phyloP scores from a whole-genome alignment of 2,797 vertebrate genomes.

The Pseudochirops cupreus region DNA sequence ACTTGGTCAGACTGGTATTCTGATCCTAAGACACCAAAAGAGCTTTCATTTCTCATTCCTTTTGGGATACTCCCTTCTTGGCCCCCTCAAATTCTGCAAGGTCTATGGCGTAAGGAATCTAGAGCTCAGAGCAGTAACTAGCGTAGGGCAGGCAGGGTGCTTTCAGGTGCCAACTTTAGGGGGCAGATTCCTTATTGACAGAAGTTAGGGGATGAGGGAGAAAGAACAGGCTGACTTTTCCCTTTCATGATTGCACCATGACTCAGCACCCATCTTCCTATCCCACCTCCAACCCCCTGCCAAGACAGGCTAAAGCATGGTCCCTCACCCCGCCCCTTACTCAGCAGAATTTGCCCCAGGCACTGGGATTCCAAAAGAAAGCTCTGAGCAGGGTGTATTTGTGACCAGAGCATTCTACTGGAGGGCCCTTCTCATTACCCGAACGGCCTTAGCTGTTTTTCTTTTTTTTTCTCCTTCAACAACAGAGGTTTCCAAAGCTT shows the following conservation, averaged over 20 bases:
- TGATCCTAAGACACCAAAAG: not conserved
- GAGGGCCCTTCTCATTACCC: not conserved
- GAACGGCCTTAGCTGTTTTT: not conserved
- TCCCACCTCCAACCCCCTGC: not conserved
- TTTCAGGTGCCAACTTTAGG: not conserved
- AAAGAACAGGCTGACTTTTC: not conserved
- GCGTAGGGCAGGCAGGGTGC: not conserved
- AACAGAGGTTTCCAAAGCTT: conserved; percentile 51
- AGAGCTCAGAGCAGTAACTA: not conserved
- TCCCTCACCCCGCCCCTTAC: not conserved
- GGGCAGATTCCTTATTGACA: not conserved
- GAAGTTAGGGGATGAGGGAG: not conserved
- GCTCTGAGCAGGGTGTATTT: not conserved
- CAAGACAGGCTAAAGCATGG: not conserved
- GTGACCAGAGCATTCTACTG: not conserved
- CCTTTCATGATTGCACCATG: not conserved
- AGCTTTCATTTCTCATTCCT: not conserved
- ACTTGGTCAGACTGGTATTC: not conserved
- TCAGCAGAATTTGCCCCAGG: not conserved
- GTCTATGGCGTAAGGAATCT: not conserved
- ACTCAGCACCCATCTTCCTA: not conserved
- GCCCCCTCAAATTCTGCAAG: not conserved
- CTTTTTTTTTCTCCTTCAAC: conserved; percentile 34
- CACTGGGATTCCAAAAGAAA: not conserved
- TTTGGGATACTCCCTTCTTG: not conserved